A percentile compares a stretch with the other conserved stretches of the same genome.
phyloP scores from a whole-genome alignment of 2,888 invertebrate species.

The Spodoptera littoralis region DNA sequence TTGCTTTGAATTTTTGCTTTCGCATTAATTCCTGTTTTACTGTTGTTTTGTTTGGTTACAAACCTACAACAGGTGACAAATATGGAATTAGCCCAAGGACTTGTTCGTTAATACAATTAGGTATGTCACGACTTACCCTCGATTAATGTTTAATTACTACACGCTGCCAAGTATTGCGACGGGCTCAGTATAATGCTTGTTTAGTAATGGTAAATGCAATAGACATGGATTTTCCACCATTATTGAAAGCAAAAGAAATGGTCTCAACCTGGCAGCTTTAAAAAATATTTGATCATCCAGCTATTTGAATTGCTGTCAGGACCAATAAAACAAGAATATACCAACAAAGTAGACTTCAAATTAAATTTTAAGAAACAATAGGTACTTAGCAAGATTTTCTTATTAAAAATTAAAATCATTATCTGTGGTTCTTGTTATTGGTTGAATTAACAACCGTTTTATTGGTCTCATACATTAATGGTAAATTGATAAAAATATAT shows the following conservation, averaged over 20 bases:
- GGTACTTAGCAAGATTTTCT: background rate
- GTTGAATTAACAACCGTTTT: slow-evolving; percentile 32
- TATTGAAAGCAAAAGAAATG: too few species aligned
- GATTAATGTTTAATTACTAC: slow-evolving; percentile 45
- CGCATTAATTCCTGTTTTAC: background rate
- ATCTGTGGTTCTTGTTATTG: slow-evolving; percentile 14
- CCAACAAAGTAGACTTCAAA: slow-evolving; percentile 15
- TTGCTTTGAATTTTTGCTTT: too few species aligned
- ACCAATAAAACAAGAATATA: slow-evolving; percentile 10
- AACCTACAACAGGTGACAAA: slow-evolving; percentile 10
- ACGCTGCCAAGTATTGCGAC: slow-evolving; percentile 36
- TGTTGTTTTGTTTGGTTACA: slow-evolving; percentile 4
- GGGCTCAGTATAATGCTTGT: slow-evolving; percentile 33
- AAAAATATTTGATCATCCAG: background rate
- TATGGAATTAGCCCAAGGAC: slow-evolving; percentile 35
- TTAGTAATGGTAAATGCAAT: slow-evolving; percentile 15
- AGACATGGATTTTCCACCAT: too few species aligned
- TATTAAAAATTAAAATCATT: slow-evolving; percentile 15
- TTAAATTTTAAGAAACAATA: slow-evolving; percentile 1
- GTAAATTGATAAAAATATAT: too few species aligned
- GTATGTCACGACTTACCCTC: slow-evolving; percentile 46
- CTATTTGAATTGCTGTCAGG: slow-evolving; percentile 3
- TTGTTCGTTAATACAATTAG: slow-evolving; percentile 47
- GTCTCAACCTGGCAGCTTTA: background rate
- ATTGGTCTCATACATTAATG: slow-evolving; percentile 17